Conservation (phyloP, 1,140 invertebrate species). For the Orchesella cincta region DNA sequence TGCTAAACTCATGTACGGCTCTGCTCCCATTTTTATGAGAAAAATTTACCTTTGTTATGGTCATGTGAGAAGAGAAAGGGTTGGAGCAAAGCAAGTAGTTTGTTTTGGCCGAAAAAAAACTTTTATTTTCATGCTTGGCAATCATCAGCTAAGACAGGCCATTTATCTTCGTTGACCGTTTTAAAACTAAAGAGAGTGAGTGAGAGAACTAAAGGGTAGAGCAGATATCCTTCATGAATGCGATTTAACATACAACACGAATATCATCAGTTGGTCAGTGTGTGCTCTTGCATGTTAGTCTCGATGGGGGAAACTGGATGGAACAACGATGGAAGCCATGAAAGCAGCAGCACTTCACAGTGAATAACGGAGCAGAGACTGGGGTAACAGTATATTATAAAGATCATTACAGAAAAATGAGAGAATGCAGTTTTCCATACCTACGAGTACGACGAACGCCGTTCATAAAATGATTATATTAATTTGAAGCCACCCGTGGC, state of each 20-base stretch:
- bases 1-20: background rate
- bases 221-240: background rate
- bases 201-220: background rate
- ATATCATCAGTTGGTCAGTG: constrained; percentile 19
- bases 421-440: too few species aligned
- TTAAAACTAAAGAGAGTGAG: constrained; percentile 25
- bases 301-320: too few species aligned
- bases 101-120: constrained; percentile 6
- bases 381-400: too few species aligned
- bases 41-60: background rate
- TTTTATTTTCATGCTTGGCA: constrained; percentile 33
- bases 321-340: too few species aligned
- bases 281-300: too few species aligned
- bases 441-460: too few species aligned
- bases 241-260: background rate
- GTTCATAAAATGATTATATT: too few species aligned
- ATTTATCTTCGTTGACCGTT: constrained; percentile 34
- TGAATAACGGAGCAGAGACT: too few species aligned
- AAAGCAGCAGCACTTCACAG: too few species aligned
- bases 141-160: constrained; percentile 30
- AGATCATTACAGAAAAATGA: too few species aligned
- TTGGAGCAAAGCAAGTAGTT: too few species aligned
- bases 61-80: background rate
- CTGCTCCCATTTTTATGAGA: background rate
- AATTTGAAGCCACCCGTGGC: too few species aligned